Base-by-base conservation (phyloP, 2,797 vertebrate species). In the Octomys mimax region DNA sequence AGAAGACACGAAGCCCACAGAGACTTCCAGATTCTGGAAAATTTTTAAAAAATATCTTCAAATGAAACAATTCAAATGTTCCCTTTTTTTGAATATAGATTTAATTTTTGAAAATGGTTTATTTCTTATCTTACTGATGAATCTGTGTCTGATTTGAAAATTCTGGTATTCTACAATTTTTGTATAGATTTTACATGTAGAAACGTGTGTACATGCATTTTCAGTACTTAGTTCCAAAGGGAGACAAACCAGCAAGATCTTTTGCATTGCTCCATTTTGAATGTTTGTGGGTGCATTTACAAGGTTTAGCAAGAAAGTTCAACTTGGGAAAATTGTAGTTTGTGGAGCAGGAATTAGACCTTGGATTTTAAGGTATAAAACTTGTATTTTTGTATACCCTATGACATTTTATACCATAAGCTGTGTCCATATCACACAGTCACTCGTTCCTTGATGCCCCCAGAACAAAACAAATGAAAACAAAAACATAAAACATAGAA, bases 391-490 rank as follows among this genome's bases (percentile, higher is more conserved):
- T 68, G 71, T 14, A 28, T 36, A 70, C 18, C 36, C 24, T 22
- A 2, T 49, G 75, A 54, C 10, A 64, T 80, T 61, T 93, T 52
- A 83, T 14, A 31, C 64, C 22, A 59, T 46, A 9, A 71, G 12
- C 46, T 89, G 54, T 28, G 31, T 70, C 61, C 19, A 24, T 78
- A 57, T 54, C 68, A 70, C 86, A 77, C 4, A 87, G 28, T 52
- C n/a, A 70, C 28, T 88, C 77, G 13, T 33, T 94, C 28, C 22
- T 61, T 92, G 36, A 91, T 77, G 62, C 79, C 5, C 54, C 11
- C 64, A 84, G 62, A 70, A 24, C 59, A 92, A 93, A 89, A 92
- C 16, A 71, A 93, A 78, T 83, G 79, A 92, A 93, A 97, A 93
- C 24, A 9, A 86, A 86, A 61, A 92, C 31, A 80, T 26, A 83